Evolutionary conservation across 2,113 vertebrate genomes (phyloP).

Genomic region (Lonchura striata): DNA sequence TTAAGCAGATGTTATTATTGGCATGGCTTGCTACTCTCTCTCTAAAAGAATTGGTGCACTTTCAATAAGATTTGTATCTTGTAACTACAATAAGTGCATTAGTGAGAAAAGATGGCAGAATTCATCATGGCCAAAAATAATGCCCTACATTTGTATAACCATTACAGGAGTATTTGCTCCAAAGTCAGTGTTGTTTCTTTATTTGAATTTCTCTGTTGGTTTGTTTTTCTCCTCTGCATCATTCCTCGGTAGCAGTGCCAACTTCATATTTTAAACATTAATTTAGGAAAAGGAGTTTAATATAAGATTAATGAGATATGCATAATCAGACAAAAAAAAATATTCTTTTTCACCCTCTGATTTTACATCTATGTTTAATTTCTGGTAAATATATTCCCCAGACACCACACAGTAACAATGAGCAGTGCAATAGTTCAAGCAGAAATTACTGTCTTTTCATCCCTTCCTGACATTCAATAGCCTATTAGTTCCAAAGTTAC

Average conservation of each 20-base stretch:
- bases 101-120: not conserved
- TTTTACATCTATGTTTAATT: not conserved
- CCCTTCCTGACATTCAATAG: not conserved
- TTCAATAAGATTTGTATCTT: not conserved
- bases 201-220: not conserved
- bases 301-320: not conserved
- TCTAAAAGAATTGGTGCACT: slow-evolving; percentile 24
- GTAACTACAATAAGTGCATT: not conserved
- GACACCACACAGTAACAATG: not conserved
- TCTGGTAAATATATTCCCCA: not conserved
- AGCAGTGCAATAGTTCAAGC: not conserved
- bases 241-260: not conserved
- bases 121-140: not conserved
- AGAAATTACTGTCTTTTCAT: not conserved
- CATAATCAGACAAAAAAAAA: not conserved
- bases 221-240: not conserved
- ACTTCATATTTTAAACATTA: not conserved
- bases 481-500: not conserved
- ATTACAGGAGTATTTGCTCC: not conserved
- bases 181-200: not conserved
- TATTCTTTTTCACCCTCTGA: not conserved
- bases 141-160: not conserved
- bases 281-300: not conserved
- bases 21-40: not conserved
- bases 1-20: slow-evolving; percentile 44